Evolutionary conservation across 2,888 invertebrate species (phyloP), one percentile per base, ranked within the genome.

Genomic region (Latrodectus elegans): DNA sequence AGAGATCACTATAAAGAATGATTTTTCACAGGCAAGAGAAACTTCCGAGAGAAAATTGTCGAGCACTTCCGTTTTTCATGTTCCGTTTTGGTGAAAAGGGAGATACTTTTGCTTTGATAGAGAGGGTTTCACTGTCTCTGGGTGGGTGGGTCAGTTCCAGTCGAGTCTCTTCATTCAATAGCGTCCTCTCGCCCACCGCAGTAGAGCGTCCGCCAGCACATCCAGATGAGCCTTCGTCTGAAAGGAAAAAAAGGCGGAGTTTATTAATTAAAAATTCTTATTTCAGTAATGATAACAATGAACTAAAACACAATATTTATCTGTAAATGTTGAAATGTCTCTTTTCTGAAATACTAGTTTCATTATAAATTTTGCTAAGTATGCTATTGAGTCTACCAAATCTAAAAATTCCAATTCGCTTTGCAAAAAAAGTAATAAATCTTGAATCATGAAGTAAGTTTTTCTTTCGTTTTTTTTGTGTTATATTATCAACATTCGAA

Each of bases 171-270:
- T 65, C 68, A n/a, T 84, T 89, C 88, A 89, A 74, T 97, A 97
- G 94, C 97, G 97, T 91, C 97, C 97, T 93, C 97, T 94, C 92
- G 97, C 97, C 97, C 97, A 97, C 92, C 97, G 95, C 91, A 97
- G 94, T 91, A 97, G 94, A 92, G 97, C 97, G 93, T 97, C 97
- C 90, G 97, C 97, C 92, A 97, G 93, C 91, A 97, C 97, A 94
- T 97, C 97, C 94, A 97, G 94, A 93, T 97, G 97, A 92, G 97
- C 97, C 93, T 97, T 97, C 92, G 97, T 97, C 97, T 97, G 95
- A 77, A 94, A 95, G 75, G n/a, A 8, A 55, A 78, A 38, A 38
- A 38, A 38, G 6, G 38, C 6, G 6, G 38, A 38, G 38, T 3
- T 38, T 3, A 38, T 6, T 6, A 38, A 38, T 38, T 38, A 38